phyloP scores from a whole-genome alignment of 2,797 vertebrate species.

The Mus caroli region DNA sequence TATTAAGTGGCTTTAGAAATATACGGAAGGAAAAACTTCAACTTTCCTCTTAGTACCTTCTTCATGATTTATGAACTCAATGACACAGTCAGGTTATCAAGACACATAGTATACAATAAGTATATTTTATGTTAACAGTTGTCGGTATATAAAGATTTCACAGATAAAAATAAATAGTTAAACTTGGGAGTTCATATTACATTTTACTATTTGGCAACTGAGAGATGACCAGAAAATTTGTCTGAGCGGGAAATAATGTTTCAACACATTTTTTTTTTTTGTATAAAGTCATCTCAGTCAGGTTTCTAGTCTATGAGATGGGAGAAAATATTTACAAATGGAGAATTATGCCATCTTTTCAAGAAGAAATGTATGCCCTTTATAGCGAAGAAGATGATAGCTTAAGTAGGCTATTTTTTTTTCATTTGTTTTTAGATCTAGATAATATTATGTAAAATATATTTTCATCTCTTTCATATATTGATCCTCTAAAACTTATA shows the following conservation, averaged over 20 bases:
- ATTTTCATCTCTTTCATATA: not conserved
- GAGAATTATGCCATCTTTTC: not conserved
- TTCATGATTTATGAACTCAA: not conserved
- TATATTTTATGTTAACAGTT: not conserved
- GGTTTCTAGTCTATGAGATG: not conserved
- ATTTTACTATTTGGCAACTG: not conserved
- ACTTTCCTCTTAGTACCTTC: not conserved
- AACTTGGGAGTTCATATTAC: not conserved
- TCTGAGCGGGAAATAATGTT: not conserved
- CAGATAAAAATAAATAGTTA: not conserved
- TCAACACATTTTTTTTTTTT: not conserved
- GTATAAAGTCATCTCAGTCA: not conserved
- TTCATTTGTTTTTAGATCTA: not conserved
- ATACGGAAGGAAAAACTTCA: not conserved
- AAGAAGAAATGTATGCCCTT: not conserved
- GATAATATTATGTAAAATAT: not conserved
- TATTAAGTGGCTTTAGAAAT: not conserved
- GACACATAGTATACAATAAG: not conserved
- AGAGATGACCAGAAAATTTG: not conserved
- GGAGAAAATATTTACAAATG: not conserved
- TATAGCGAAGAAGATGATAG: not conserved
- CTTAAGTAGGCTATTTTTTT: not conserved
- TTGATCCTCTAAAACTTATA: not conserved
- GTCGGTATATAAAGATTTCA: not conserved
- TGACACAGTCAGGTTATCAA: not conserved